A percentile compares a stretch with the other conserved stretches of the same genome.
phyloP scores from a whole-genome alignment of 2,113 vertebrate genomes.

The Perognathus longimembris region DNA sequence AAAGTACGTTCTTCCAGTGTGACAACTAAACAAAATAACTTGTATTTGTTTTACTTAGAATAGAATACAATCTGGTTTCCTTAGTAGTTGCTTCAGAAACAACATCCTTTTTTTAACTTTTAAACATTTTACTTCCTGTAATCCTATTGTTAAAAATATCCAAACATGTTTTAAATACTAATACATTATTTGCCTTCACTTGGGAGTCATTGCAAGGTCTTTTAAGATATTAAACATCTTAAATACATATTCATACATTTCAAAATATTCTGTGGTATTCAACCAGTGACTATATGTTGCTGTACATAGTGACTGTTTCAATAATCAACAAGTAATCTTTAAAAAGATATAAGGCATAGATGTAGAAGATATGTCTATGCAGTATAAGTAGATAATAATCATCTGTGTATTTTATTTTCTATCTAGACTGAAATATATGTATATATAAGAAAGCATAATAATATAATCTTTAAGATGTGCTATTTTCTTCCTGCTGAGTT shows the following conservation, averaged over 20 bases:
- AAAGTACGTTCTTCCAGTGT: not conserved
- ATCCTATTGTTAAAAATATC: not conserved
- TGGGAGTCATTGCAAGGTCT: not conserved
- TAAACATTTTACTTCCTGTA: not conserved
- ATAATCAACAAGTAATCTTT: not conserved
- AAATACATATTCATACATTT: not conserved
- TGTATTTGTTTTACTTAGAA: not conserved
- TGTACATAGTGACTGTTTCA: not conserved
- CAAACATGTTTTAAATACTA: not conserved
- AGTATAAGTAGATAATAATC: not conserved
- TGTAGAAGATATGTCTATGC: not conserved
- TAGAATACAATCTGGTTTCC: not conserved
- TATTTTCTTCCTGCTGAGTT: not conserved
- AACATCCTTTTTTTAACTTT: conserved; percentile 48
- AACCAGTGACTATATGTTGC: conserved; percentile 20
- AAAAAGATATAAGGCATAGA: not conserved
- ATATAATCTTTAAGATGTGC: not conserved
- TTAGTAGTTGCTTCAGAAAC: conserved; percentile 39
- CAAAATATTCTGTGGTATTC: conserved; percentile 4
- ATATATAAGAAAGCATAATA: not conserved
- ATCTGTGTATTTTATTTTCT: too few species aligned
- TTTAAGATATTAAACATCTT: conserved; percentile 14
- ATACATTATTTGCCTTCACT: conserved; percentile 8
- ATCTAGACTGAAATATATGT: not conserved
- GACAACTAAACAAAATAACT: not conserved